Conservation (phyloP, 2,888 invertebrate species). For the Troglohyphantes excavatus region DNA sequence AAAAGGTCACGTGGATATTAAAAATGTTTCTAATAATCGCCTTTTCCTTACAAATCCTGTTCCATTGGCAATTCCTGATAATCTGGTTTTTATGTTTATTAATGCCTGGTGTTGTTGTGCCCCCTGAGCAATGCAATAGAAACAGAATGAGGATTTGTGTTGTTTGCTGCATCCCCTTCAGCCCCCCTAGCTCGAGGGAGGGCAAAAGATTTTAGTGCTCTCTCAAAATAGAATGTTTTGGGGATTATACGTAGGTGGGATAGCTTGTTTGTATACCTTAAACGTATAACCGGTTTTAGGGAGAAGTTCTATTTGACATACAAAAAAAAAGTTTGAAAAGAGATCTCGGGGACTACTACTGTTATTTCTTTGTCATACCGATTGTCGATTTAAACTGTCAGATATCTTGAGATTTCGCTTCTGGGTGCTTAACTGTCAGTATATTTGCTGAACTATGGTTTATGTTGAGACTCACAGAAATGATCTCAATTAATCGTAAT, state of each 20-base stretch:
- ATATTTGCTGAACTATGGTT: too few relatives aligned
- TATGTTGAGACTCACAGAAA: too few relatives aligned
- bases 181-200: conserved; percentile 30
- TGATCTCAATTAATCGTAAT: too few relatives aligned
- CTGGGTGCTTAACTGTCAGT: too few relatives aligned
- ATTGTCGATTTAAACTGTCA: conserved; percentile 42
- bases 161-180: background rate
- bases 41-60: conserved; percentile 76
- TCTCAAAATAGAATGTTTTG: conserved; percentile 64
- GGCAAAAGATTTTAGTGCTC: conserved; percentile 32
- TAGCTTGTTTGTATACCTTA: conserved; percentile 77
- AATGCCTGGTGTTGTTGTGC: conserved; percentile 69
- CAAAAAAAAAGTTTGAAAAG: conserved; percentile 2
- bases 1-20: conserved; percentile 78
- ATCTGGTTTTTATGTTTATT: conserved; percentile 77
- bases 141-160: conserved; percentile 65
- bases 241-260: conserved; percentile 70
- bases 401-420: background rate
- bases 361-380: conserved; percentile 51
- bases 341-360: conserved; percentile 22
- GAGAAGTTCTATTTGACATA: conserved; percentile 48
- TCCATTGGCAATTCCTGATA: conserved; percentile 67
- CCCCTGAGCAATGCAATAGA: conserved; percentile 59
- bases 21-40: conserved; percentile 78
- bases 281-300: conserved; percentile 65